Evolutionary conservation across 1,140 invertebrate genomes (phyloP).

Genomic region (Conus betulinus): DNA sequence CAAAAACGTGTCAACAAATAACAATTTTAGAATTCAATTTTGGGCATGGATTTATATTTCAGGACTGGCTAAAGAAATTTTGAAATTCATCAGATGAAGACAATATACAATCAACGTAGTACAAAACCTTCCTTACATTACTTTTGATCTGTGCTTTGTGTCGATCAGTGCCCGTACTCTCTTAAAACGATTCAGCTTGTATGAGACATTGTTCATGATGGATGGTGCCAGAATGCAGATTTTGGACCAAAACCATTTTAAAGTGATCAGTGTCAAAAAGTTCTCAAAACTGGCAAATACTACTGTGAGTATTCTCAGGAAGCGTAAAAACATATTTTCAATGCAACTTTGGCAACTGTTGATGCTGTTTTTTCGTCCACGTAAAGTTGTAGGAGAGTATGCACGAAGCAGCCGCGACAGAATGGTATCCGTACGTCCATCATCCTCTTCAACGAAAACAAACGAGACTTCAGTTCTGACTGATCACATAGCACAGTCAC

Average conservation of each 20-base stretch:
- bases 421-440: background rate
- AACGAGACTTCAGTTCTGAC: background rate
- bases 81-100: background rate
- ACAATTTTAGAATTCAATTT: too few relatives aligned
- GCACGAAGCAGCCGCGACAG: background rate
- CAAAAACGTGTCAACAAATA: too few relatives aligned
- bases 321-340: background rate
- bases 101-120: background rate
- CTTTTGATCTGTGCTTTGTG: background rate
- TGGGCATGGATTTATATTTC: too few relatives aligned
- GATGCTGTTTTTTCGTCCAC: background rate
- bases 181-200: conserved; percentile 1
- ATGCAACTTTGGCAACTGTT: background rate
- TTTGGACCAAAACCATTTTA: conserved; percentile 6
- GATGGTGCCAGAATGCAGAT: background rate
- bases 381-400: background rate
- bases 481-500: background rate
- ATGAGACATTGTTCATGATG: background rate
- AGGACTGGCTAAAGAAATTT: too few relatives aligned
- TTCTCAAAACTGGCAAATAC: background rate
- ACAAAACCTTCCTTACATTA: conserved; percentile 1
- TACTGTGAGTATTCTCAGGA: background rate
- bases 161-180: background rate
- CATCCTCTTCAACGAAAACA: background rate
- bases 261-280: background rate